Evolutionary conservation across 2,797 vertebrate species (phyloP).

Genomic region (Pseudochirops corinnae): DNA sequence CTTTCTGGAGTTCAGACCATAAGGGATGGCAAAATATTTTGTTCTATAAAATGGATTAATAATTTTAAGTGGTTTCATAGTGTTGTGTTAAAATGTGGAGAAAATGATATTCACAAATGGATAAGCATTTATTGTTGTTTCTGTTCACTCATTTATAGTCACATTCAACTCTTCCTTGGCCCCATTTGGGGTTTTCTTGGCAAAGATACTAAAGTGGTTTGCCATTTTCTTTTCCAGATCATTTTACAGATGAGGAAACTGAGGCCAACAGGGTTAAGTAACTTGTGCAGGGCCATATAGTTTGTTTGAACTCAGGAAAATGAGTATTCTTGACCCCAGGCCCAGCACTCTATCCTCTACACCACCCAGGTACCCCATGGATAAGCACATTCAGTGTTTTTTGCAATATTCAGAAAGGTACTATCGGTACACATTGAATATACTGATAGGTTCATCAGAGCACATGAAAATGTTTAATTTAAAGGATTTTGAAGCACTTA

Average conservation of each 20-base stretch:
- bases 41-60: background rate
- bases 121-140: background rate
- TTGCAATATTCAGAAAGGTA: background rate
- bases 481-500: background rate
- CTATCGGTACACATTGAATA: background rate
- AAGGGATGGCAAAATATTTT: background rate
- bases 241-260: background rate
- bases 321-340: background rate
- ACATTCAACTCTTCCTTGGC: background rate
- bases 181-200: background rate
- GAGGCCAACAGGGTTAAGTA: background rate
- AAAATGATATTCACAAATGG: background rate
- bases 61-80: background rate
- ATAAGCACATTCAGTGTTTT: background rate
- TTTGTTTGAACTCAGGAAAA: background rate
- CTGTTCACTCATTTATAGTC: no score
- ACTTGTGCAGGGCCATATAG: background rate
- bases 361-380: background rate
- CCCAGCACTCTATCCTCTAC: background rate
- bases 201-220: background rate
- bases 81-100: background rate
- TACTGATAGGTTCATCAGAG: background rate
- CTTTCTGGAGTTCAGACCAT: background rate
- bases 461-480: background rate
- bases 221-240: background rate